Evolutionary conservation across 2,888 invertebrate genomes (phyloP).

Genomic region (Drosophila leonis): DNA sequence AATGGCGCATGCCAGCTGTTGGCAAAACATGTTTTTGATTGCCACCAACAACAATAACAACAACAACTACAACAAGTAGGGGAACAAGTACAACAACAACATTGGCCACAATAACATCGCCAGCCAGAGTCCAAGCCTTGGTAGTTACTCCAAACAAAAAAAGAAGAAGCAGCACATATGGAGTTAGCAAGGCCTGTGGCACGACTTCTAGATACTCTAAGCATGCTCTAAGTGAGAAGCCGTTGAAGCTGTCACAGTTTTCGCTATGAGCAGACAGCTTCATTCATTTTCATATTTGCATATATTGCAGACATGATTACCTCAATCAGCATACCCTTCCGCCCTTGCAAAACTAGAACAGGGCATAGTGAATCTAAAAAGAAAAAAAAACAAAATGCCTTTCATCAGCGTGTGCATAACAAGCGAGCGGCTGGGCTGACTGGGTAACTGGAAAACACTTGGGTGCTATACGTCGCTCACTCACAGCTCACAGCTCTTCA

Average conservation of each 20-base stretch:
- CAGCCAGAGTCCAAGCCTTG: conserved; percentile 16
- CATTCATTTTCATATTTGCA: neutral
- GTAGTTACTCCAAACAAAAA: conserved; percentile 12
- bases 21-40: conserved; percentile 78
- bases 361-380: conserved; percentile 29
- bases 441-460: conserved; percentile 46
- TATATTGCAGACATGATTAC: neutral
- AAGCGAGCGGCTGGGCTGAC: conserved; percentile 59
- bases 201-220: conserved; percentile 6
- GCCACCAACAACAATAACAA: conserved; percentile 64
- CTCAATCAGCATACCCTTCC: neutral
- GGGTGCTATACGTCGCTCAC: conserved; percentile 56
- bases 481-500: conserved; percentile 21
- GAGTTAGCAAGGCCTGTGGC: neutral
- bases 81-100: conserved; percentile 25
- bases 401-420: conserved; percentile 76
- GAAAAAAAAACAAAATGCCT: conserved; percentile 36
- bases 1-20: conserved; percentile 79
- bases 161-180: neutral
- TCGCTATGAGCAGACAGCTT: no score
- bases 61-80: conserved; percentile 21
- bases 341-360: neutral
- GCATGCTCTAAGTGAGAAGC: neutral
- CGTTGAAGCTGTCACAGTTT: neutral
- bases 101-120: conserved; percentile 19